These are phyloP conservation scores for Camponotus vicinus DNA, from an alignment of 1,140 invertebrate species.

Conservation along the genomic window DNA sequence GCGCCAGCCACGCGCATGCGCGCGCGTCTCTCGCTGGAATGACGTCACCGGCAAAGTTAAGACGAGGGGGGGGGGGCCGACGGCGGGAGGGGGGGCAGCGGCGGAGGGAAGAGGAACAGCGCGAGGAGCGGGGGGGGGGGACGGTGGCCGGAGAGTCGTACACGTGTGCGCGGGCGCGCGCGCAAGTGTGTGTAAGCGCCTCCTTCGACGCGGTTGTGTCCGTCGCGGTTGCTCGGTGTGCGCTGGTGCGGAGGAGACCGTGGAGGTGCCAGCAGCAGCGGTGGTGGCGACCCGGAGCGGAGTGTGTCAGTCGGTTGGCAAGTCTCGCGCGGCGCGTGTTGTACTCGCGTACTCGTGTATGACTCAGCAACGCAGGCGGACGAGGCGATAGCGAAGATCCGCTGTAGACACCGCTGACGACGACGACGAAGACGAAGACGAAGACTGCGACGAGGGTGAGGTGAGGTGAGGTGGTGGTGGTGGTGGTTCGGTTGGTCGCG, in stretches of 20 bases:
- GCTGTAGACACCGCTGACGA: constrained; percentile 50
- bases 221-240: constrained; percentile 47
- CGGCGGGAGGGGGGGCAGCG: background rate
- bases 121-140: background rate
- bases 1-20: background rate
- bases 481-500: background rate
- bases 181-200: constrained; percentile 63
- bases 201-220: constrained; percentile 31
- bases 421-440: background rate
- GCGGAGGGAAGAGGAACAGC: background rate
- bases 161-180: constrained; percentile 67
- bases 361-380: constrained; percentile 42
- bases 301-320: constrained; percentile 70
- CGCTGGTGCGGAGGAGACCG: constrained; percentile 26
- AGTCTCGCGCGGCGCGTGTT: constrained; percentile 26
- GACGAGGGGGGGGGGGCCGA: background rate
- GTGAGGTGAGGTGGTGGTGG: constrained; percentile 19
- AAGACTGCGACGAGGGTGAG: background rate
- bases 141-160: background rate
- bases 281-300: constrained; percentile 1
- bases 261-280: constrained; percentile 7
- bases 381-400: constrained; percentile 59
- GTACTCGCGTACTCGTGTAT: constrained; percentile 46
- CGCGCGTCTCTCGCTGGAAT: constrained; percentile 21
- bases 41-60: constrained; percentile 71